These are phyloP conservation scores for Brachionus rubens DNA, from an alignment of 1,140 invertebrate species.

Conservation along the genomic window DNA sequence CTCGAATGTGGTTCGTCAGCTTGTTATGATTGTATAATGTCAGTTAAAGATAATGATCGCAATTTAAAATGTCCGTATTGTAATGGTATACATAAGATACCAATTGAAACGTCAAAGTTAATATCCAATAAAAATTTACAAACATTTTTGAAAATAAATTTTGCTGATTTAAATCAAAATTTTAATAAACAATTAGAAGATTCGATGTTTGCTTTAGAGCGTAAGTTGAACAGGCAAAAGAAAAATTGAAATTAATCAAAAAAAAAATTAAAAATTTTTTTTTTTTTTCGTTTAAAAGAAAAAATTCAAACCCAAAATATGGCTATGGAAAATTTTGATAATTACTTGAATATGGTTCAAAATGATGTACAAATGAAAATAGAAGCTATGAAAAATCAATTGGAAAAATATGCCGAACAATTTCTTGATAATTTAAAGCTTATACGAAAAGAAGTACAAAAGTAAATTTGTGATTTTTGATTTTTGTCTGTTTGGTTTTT, in stretches of 20 bases:
- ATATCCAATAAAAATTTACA: conserved; percentile 32
- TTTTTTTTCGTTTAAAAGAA: neutral
- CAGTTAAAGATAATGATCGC: conserved; percentile 21
- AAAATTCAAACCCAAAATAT: conserved; percentile 41
- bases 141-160: conserved; percentile 38
- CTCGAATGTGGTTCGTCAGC: conserved; percentile 38
- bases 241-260: neutral
- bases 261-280: too few species aligned
- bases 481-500: too few species aligned
- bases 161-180: conserved; percentile 38
- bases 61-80: conserved; percentile 41
- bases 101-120: conserved; percentile 12
- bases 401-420: conserved; percentile 41
- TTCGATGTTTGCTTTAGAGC: conserved; percentile 33
- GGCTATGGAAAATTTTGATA: conserved; percentile 24
- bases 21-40: conserved; percentile 33
- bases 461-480: conserved; percentile 4
- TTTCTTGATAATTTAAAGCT: conserved; percentile 14
- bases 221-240: neutral
- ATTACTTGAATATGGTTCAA: conserved; percentile 32
- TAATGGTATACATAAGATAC: conserved; percentile 24
- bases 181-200: conserved; percentile 44
- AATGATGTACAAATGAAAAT: conserved; percentile 44
- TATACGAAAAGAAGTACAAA: conserved; percentile 42
- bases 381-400: conserved; percentile 42